A percentile compares a stretch with the other conserved stretches of the same genome.
Evolutionary conservation across 2,113 vertebrate species (phyloP).

Genomic region (Lagopus leucura): DNA sequence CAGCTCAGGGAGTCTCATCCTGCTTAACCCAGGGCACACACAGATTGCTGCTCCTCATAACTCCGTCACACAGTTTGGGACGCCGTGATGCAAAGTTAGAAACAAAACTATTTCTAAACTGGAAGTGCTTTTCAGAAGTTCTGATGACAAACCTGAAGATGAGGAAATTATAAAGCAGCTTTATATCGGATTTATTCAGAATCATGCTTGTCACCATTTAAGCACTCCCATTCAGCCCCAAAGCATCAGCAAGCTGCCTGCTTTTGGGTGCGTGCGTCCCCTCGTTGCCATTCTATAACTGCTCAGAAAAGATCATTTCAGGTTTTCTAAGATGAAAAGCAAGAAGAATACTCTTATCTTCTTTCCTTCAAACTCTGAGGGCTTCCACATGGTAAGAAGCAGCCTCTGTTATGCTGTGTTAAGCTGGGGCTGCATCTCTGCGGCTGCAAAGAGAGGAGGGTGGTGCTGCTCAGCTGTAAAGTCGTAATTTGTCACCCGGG

Average conservation of each 20-base stretch:
- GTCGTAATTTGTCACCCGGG: background rate
- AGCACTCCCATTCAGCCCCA: background rate
- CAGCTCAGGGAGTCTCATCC: background rate
- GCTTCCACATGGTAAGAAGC: background rate
- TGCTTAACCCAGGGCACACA: background rate
- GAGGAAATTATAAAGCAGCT: background rate
- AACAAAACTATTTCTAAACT: background rate
- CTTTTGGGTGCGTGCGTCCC: background rate
- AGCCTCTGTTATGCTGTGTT: background rate
- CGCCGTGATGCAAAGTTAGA: rapidly evolving
- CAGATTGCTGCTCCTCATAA: background rate
- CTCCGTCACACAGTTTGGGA: background rate
- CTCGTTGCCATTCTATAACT: background rate
- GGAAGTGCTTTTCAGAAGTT: background rate
- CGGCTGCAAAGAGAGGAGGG: background rate
- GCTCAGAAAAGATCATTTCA: background rate
- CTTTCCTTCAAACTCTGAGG: background rate
- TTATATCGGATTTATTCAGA: background rate
- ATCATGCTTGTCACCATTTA: background rate
- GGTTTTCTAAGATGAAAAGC: background rate
- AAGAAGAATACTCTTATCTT: background rate
- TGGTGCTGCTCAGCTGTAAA: rapidly evolving
- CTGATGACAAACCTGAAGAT: background rate
- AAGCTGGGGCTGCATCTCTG: background rate
- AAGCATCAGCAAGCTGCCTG: background rate